Conservation (phyloP, 2,113 vertebrate species). For the Gobiocypris rarus region DNA sequence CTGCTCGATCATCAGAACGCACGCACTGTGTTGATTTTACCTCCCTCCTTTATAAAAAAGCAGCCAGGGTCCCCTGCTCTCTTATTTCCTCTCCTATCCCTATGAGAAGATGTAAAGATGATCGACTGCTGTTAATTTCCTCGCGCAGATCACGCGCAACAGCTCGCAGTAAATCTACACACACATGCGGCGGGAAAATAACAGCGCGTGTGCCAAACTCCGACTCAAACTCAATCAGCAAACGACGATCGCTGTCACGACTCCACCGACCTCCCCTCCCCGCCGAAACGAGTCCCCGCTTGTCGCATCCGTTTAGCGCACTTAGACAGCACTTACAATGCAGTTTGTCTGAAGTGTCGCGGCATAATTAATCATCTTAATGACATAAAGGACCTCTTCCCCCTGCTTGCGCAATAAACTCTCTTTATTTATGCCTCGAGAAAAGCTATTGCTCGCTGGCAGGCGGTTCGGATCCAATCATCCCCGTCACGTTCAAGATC, state of each 20-base stretch:
- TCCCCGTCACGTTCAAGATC: background rate
- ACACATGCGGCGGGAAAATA: background rate
- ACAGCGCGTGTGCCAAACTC: background rate
- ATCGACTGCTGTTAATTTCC: constrained; percentile 35
- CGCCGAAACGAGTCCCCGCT: background rate
- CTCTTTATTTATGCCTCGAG: constrained; percentile 25
- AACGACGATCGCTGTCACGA: constrained; percentile 10
- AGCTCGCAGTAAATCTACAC: constrained; percentile 17
- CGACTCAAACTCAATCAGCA: constrained; percentile 15
- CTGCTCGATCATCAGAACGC: constrained; percentile 49
- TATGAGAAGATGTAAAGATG: constrained; percentile 29
- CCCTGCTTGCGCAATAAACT: constrained; percentile 22
- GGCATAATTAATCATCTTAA: constrained; percentile 46
- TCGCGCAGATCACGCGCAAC: constrained; percentile 2
- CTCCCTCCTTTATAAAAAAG: background rate
- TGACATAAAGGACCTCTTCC: constrained; percentile 43
- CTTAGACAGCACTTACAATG: constrained; percentile 26
- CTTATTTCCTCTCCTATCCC: background rate
- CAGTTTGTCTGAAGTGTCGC: constrained; percentile 41
- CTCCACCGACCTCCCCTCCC: constrained; percentile 23
- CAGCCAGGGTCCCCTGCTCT: background rate
- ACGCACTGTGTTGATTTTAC: background rate
- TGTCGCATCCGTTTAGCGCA: constrained; percentile 45
- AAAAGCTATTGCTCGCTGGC: background rate
- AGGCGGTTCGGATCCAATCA: background rate